Evolutionary conservation across 2,888 invertebrate species (phyloP).

Genomic region (Ophonus ardosiacus): DNA sequence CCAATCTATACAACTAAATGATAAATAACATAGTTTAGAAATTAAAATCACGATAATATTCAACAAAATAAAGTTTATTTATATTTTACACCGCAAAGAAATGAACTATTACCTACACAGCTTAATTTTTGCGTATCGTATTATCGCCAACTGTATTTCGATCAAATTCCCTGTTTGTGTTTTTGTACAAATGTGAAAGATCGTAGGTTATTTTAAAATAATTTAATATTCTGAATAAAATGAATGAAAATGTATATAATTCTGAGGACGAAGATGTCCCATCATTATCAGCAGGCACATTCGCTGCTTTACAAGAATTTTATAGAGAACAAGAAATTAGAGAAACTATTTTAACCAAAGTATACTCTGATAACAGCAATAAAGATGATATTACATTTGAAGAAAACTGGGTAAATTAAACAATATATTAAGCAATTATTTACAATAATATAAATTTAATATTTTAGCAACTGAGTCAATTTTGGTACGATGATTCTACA

Average conservation of each 20-base stretch:
- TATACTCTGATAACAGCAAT: conserved; percentile 66
- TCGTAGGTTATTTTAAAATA: not conserved
- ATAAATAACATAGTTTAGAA: too few relatives aligned
- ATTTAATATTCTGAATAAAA: conserved; percentile 21
- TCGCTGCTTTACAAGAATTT: conserved; percentile 87
- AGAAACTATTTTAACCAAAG: conserved; percentile 77
- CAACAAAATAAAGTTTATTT: too few relatives aligned
- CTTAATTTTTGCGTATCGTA: not conserved
- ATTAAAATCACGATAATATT: too few relatives aligned
- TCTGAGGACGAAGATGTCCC: conserved; percentile 78
- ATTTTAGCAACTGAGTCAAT: conserved; percentile 95
- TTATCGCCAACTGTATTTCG: not conserved
- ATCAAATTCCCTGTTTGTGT: not conserved
- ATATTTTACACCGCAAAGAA: too few relatives aligned
- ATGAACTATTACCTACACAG: too few relatives aligned
- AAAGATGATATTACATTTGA: conserved; percentile 78
- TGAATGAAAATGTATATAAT: not conserved
- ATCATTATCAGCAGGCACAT: conserved; percentile 83
- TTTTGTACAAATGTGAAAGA: not conserved
- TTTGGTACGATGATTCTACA: conserved; percentile 95
- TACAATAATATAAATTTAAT: conserved; percentile 50
- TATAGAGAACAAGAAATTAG: conserved; percentile 83
- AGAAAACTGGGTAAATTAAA: conserved; percentile 86
- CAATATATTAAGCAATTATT: not conserved
- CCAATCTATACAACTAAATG: too few relatives aligned